Percentiles rank a stretch among this genome's conserved stretches.
Evolutionary conservation across 2,113 vertebrate species (phyloP).

Genomic region (Zapus hudsonius): DNA sequence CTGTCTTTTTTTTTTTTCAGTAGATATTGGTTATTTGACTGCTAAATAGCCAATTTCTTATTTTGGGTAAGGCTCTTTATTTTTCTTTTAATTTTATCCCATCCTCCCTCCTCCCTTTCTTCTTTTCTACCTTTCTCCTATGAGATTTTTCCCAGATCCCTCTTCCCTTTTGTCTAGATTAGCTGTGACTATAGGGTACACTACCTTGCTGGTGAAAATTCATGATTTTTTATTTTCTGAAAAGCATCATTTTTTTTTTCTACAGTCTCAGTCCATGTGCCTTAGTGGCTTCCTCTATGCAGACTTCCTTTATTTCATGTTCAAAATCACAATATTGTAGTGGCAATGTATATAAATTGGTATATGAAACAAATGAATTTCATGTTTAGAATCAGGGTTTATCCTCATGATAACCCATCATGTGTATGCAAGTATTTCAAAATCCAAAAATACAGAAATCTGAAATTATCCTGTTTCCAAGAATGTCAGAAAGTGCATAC

Average conservation of each 20-base stretch:
- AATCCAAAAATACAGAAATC: neutral
- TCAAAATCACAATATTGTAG: neutral
- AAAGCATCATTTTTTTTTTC: neutral
- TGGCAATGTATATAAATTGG: neutral
- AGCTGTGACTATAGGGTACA: too few species aligned
- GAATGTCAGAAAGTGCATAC: neutral
- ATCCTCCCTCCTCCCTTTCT: too few species aligned
- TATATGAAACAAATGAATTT: neutral
- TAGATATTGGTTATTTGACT: neutral
- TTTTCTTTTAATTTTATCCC: too few species aligned
- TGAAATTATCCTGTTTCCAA: neutral
- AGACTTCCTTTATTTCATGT: neutral
- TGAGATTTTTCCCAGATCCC: neutral
- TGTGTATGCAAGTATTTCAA: neutral
- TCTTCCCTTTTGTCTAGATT: too few species aligned
- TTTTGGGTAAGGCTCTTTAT: neutral
- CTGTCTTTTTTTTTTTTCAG: neutral
- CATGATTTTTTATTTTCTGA: neutral
- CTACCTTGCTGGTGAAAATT: neutral
- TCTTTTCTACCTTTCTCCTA: neutral
- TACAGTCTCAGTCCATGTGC: neutral
- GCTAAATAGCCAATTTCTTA: neutral
- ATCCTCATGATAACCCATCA: neutral
- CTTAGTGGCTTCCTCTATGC: neutral
- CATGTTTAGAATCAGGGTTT: neutral